Evolutionary conservation across 2,888 invertebrate genomes (phyloP).

Genomic region (Gari tellinella): DNA sequence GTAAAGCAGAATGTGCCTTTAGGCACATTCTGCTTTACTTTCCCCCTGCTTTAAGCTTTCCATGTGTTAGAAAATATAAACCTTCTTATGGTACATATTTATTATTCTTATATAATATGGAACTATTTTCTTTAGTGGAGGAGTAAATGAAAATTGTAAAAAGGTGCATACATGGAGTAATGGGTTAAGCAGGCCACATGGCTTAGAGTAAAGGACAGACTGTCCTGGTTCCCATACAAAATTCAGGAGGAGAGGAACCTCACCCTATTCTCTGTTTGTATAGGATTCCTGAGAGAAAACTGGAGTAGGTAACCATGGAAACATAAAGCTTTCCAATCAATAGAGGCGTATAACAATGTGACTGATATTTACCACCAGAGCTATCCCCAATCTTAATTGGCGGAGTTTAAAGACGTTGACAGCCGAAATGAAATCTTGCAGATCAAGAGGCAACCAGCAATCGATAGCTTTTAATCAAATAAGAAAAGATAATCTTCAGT

Average conservation of each 20-base stretch:
- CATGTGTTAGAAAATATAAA: no score
- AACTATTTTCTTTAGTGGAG: no score
- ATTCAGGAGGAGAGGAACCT: background rate
- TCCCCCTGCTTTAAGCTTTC: no score
- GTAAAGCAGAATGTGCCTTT: no score
- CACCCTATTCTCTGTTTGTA: slow-evolving; percentile 6
- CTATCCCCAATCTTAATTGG: slow-evolving; percentile 11
- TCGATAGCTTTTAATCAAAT: slow-evolving; percentile 23
- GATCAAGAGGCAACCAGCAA: background rate
- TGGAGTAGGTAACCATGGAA: slow-evolving; percentile 58
- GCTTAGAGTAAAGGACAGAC: no score
- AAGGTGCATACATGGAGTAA: no score
- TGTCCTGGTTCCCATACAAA: background rate
- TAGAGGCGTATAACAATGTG: slow-evolving; percentile 48
- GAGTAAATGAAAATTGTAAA: no score
- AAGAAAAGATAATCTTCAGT: no score
- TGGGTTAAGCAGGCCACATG: no score
- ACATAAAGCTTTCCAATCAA: slow-evolving; percentile 61
- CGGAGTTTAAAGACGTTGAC: slow-evolving; percentile 22
- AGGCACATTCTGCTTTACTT: no score
- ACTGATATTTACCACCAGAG: slow-evolving; percentile 46
- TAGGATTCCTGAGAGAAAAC: slow-evolving; percentile 24
- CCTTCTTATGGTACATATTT: no score
- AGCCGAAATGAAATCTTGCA: slow-evolving; percentile 15
- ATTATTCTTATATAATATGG: no score